Base-by-base conservation (phyloP, 1,140 invertebrate genomes). In the Harpegnathos saltator region DNA sequence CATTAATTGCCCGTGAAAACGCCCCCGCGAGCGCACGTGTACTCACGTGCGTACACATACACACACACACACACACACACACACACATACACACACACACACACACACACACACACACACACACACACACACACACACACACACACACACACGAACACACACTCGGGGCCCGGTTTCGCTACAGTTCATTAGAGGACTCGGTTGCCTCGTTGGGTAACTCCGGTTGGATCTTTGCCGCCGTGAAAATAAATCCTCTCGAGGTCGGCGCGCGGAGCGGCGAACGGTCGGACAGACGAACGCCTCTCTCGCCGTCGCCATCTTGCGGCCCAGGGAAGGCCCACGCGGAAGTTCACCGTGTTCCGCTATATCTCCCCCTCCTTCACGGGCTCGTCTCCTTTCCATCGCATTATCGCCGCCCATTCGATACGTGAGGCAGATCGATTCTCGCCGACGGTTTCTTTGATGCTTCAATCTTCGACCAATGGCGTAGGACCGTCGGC, bases 1-100 rank as follows among this genome's bases (percentile, higher is more conserved):
- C 87, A 89, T 90, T 90, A 91, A 91, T 91, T 91, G 87, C 85
- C 77, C 80, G 87, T 89, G 85, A 89, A 90, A 91, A 89, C 85
- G 87, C 88, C 85, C 66, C 82, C 88, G 84, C 87, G 56, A 68
- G n/a, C 62, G 15, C 63, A 73, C 50, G n/a, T n/a, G n/a, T n/a
- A n/a, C n/a, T n/a, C n/a, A n/a, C n/a, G n/a, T n/a, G n/a, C n/a
- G n/a, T n/a, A n/a, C n/a, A n/a, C n/a, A n/a, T n/a, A 48, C 59
- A 61, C 44, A 7, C 65, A 24, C 63, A 73, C 80, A 58, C 44
- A 38, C 56, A 38, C 69, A 24, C 54, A 59, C 24, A 52, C 61
- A 74, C 66, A 50, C 58, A 9, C 38, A 9, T 9, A 9, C 38
- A 9, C 38, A 9, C 38, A 44, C 38, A 9, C n/a, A n/a, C 7